phyloP scores from a whole-genome alignment of 2,888 invertebrate genomes.

The Ctenicera cuprea region DNA sequence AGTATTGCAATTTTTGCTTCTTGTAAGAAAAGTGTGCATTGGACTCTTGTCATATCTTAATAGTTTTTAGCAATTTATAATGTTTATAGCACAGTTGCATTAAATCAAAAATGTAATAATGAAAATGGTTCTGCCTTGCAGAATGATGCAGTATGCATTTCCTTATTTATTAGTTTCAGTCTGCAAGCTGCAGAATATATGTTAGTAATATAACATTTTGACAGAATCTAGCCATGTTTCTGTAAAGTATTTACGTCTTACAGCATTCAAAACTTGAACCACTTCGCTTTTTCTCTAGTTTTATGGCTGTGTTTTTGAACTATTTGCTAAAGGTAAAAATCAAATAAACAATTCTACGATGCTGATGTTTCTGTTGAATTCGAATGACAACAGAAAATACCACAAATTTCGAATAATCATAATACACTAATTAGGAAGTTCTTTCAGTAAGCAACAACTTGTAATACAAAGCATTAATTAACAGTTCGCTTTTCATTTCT shows the following conservation, averaged over 20 bases:
- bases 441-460: too few relatives aligned
- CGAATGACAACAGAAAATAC: too few relatives aligned
- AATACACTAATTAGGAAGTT: too few relatives aligned
- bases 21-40: not conserved
- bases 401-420: too few relatives aligned
- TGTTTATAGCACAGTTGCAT: slow-evolving; percentile 35
- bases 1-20: not conserved
- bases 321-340: too few relatives aligned
- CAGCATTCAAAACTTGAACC: not conserved
- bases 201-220: slow-evolving; percentile 18
- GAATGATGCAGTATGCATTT: slow-evolving; percentile 42
- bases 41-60: not conserved
- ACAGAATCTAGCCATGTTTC: slow-evolving; percentile 6
- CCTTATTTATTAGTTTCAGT: slow-evolving; percentile 36
- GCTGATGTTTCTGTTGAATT: too few relatives aligned
- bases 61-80: slow-evolving; percentile 30
- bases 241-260: not conserved
- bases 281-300: not conserved
- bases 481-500: too few relatives aligned
- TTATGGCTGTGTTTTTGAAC: too few relatives aligned
- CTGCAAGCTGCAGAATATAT: slow-evolving; percentile 20
- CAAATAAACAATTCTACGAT: too few relatives aligned
- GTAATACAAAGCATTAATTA: too few relatives aligned
- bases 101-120: slow-evolving; percentile 45
- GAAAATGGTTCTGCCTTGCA: slow-evolving; percentile 32